Evolutionary conservation across 2,888 invertebrate species (phyloP).

Genomic region (Endotricha flammealis): DNA sequence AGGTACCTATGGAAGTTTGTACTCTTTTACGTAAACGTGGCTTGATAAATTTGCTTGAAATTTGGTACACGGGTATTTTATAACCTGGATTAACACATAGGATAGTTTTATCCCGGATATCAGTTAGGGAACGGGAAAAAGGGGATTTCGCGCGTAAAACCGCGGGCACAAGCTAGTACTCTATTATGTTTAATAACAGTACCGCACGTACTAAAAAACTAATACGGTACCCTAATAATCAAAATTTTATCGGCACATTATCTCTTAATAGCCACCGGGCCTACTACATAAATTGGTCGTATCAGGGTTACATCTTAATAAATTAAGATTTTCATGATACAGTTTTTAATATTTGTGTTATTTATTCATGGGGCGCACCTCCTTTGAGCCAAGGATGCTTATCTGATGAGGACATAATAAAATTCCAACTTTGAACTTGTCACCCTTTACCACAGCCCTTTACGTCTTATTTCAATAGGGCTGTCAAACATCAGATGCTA

Average conservation of each 20-base stretch:
- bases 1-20: too few species aligned
- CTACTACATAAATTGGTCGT: constrained; percentile 56
- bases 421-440: constrained; percentile 59
- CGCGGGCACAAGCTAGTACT: too few species aligned
- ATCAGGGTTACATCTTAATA: constrained; percentile 65
- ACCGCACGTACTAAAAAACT: not conserved
- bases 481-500: constrained; percentile 21
- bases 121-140: too few species aligned
- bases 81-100: too few species aligned
- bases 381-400: constrained; percentile 50
- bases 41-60: too few species aligned
- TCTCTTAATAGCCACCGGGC: constrained; percentile 44
- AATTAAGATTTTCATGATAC: constrained; percentile 60
- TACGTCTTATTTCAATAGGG: constrained; percentile 33
- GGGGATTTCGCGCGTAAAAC: too few species aligned
- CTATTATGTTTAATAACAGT: too few species aligned
- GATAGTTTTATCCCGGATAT: too few species aligned
- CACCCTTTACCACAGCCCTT: too few species aligned
- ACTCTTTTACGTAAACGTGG: too few species aligned
- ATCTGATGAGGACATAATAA: constrained; percentile 59
- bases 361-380: constrained; percentile 43
- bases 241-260: constrained; percentile 49
- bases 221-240: constrained; percentile 19
- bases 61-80: too few species aligned
- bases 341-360: constrained; percentile 59